Evolutionary conservation across 2,888 invertebrate genomes (phyloP).

Genomic region (Julus scandinavius): DNA sequence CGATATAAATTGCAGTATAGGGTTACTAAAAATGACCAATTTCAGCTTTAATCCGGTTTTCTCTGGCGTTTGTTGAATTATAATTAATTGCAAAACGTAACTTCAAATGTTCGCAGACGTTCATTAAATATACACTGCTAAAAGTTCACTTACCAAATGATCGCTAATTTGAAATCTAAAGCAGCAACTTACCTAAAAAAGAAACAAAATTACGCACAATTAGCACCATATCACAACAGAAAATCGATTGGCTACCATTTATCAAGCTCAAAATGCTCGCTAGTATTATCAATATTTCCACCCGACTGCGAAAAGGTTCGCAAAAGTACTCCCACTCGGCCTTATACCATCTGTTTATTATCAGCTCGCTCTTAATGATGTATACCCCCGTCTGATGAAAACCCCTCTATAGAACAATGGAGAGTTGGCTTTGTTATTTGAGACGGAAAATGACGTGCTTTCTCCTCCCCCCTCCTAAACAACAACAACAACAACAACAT

Average conservation of each 20-base stretch:
- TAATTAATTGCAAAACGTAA: background rate
- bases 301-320: background rate
- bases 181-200: constrained; percentile 31
- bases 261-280: constrained; percentile 26
- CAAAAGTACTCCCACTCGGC: background rate
- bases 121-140: background rate
- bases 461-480: background rate
- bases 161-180: constrained; percentile 13
- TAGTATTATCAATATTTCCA: constrained; percentile 32
- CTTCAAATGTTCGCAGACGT: background rate
- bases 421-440: background rate
- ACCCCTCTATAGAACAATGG: background rate
- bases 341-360: constrained; percentile 34
- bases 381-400: background rate
- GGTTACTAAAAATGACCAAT: background rate
- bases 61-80: background rate
- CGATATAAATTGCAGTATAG: no score
- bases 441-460: background rate
- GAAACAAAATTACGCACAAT: constrained; percentile 15
- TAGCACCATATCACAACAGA: constrained; percentile 22
- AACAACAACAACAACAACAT: constrained; percentile 10
- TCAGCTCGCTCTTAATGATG: constrained; percentile 26
- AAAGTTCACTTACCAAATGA: constrained; percentile 24
- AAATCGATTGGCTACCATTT: constrained; percentile 15
- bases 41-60: background rate